Evolutionary conservation across 2,888 invertebrate genomes (phyloP), one percentile per base, ranked within the genome.

Genomic region (Operophtera brumata): DNA sequence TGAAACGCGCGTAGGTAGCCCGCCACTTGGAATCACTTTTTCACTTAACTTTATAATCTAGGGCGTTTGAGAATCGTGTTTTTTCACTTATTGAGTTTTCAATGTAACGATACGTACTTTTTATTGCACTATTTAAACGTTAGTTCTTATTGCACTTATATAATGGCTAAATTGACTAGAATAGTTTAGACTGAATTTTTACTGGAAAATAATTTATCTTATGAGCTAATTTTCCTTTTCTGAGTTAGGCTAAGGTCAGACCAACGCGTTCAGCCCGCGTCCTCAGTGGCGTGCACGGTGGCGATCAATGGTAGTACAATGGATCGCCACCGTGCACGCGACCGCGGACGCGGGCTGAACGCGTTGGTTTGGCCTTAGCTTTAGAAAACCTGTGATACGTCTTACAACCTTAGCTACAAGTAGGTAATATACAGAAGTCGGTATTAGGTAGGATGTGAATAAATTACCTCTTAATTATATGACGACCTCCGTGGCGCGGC

Each of bases 81-180:
- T 34, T 11, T 34, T 11, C 11, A 34, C 34, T 11, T 34, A 34
- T 58, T 57, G 60, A 14, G 43, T 43, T 47, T 47, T 40, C 39
- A 49, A 30, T 1, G 9, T 7, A 8, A 7, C 5, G 7, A 8
- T 30, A 30, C 9, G 30, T 8, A 30, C 7, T 9, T 7, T 20
- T 20, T 20, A 20, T 20, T 3, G 4, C 20, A 20, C 20, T 20
- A 20, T 20, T 20, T 20, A 3, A 10, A 11, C n/a, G 34, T 34
- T 5, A 11, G n/a, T 34, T 1, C 11, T n/a, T 34, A 34, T 58
- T 56, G 59, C 25, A 45, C 47, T 51, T 28, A 59, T 59, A 52
- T 50, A 58, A 67, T 59, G 65, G 44, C 43, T 52, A 55, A 59
- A 41, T 47, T 57, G 75, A 75, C 72, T 77, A 75, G 73, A 71